phyloP scores from a whole-genome alignment of 2,797 vertebrate species.

The Phoeniculus purpureus region DNA sequence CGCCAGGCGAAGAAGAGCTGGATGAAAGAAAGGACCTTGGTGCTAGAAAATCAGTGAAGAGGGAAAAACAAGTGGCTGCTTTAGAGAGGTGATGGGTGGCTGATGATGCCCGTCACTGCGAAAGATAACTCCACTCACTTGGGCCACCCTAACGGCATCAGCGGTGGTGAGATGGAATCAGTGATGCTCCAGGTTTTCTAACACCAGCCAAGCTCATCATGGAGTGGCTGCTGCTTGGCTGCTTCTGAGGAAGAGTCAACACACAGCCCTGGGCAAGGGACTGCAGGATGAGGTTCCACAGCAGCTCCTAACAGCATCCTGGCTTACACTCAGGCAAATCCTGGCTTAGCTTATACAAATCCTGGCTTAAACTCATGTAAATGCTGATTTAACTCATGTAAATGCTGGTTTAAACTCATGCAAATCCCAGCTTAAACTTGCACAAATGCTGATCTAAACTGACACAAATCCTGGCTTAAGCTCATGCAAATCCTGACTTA shows the following conservation, averaged over 20 bases:
- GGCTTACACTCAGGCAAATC: too few relatives aligned
- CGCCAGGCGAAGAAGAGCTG: rapidly evolving
- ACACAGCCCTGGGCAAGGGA: rapidly evolving
- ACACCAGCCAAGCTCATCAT: rapidly evolving
- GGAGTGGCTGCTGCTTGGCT: rapidly evolving
- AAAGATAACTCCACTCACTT: rapidly evolving
- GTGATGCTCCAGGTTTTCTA: neutral
- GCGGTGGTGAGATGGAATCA: rapidly evolving
- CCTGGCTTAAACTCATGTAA: too few relatives aligned
- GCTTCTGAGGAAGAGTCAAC: neutral
- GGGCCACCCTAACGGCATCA: rapidly evolving
- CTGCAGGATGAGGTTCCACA: rapidly evolving
- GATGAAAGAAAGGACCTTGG: neutral
- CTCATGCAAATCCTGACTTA: too few relatives aligned
- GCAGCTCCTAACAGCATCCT: rapidly evolving
- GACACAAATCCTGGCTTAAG: too few relatives aligned
- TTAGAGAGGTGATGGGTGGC: rapidly evolving
- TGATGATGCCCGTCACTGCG: too few relatives aligned
- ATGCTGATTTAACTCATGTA: too few relatives aligned
- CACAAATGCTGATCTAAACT: too few relatives aligned
- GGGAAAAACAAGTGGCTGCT: rapidly evolving
- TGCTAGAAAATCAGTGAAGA: neutral
- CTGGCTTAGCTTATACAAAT: too few relatives aligned
- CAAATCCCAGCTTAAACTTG: too few relatives aligned
- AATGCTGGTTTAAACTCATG: too few relatives aligned